Evolutionary conservation across 2,113 vertebrate genomes (phyloP), one percentile per base, ranked within the genome.

Genomic region (Ciconia maguari): DNA sequence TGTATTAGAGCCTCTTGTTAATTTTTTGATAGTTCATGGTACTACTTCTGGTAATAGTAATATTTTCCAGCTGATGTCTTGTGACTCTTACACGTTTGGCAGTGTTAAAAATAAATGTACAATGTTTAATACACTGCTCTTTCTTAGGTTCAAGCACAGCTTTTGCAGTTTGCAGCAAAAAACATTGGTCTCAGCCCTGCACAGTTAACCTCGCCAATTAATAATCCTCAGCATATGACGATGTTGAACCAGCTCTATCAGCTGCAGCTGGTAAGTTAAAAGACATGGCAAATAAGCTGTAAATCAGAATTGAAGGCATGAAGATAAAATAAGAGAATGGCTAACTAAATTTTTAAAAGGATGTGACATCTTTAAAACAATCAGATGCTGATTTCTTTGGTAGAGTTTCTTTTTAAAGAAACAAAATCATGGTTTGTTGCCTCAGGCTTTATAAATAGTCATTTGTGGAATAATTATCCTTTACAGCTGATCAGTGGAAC

Each of bases 141-240:
- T 70, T 18, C 77, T 64, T 95, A 99, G 99, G 99, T 99, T 99
- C 99, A 99, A 99, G 99, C 99, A 99, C 99, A 99, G 99, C 99
- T 99, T 99, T 99, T 99, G 99, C 99, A 99, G 98, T 99, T 99
- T 99, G 99, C 99, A 99, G 99, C 99, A 99, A 99, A 99, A 99
- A 99, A 99, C 98, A 99, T 99, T 99, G 99, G 99, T 99, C 99
- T 99, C 98, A 99, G 99, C 98, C 99, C 99, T 99, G 99, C 99
- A 99, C 99, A 99, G 99, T 99, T 99, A 99, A 99, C 99, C 98
- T 99, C 99, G 98, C 99, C 99, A 99, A 99, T 99, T 99, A 99
- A 99, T 98, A 99, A 99, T 98, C 99, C 99, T 99, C 99, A 99
- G 98, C 99, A 99, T 98, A 99, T 99, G 99, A 99, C 99, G 98